These are phyloP conservation scores for Euphonia xanthogaster DNA, from an alignment of 2,797 vertebrate genomes.

Conservation along the genomic window DNA sequence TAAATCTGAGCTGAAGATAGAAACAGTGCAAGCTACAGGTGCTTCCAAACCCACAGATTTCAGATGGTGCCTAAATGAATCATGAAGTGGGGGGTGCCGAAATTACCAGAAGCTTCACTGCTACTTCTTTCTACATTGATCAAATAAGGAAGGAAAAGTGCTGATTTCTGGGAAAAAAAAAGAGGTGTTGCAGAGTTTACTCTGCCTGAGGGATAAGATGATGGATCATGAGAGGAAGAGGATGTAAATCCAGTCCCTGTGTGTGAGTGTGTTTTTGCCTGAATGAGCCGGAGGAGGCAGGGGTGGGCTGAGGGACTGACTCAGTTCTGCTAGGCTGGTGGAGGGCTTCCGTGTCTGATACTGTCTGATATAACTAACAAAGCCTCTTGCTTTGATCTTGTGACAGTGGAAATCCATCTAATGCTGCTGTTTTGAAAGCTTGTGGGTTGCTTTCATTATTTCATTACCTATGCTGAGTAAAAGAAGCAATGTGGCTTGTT, in stretches of 20 bases:
- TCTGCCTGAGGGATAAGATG: background rate
- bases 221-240: background rate
- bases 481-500: slow-evolving; percentile 65
- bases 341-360: slow-evolving; percentile 25
- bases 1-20: background rate
- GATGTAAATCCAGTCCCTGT: background rate
- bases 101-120: background rate
- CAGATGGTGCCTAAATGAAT: background rate
- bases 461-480: slow-evolving; percentile 50
- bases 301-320: background rate
- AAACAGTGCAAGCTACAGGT: background rate
- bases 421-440: slow-evolving; percentile 38
- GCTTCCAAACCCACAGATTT: background rate
- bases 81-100: background rate
- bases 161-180: background rate
- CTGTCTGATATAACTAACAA: slow-evolving; percentile 31
- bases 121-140: background rate
- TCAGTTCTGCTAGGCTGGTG: background rate
- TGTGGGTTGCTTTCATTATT: slow-evolving; percentile 59
- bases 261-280: background rate
- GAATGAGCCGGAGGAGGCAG: background rate
- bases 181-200: background rate
- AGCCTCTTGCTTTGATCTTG: slow-evolving; percentile 64
- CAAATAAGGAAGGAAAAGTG: background rate
- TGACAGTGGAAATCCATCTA: slow-evolving; percentile 43